Evolutionary conservation across 2,113 vertebrate species (phyloP).

Genomic region (Urocynchramus pylzowi): DNA sequence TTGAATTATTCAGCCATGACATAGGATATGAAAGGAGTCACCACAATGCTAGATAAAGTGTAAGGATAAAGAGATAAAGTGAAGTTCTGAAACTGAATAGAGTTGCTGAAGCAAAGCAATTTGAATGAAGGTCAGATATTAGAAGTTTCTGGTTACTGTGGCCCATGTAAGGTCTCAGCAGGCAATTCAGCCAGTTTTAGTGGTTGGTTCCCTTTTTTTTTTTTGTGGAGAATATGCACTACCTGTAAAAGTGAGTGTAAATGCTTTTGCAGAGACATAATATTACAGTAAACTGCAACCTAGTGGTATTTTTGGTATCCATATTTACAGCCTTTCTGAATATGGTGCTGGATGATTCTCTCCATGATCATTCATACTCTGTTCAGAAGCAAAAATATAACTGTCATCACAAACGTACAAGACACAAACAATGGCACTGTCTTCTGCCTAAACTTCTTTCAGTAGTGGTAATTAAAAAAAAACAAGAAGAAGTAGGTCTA

Average conservation of each 20-base stretch:
- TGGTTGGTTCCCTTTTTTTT: not conserved
- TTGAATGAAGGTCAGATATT: not conserved
- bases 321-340: not conserved
- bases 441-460: not conserved
- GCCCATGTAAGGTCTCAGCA: not conserved
- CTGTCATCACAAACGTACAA: not conserved
- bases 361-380: not conserved
- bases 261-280: not conserved
- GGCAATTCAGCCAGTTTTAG: not conserved
- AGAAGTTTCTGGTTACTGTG: not conserved
- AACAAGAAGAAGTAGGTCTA: not conserved
- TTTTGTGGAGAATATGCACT: not conserved
- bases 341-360: not conserved
- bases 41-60: not conserved
- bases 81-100: not conserved
- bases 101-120: not conserved
- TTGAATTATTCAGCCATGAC: not conserved
- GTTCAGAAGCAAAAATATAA: not conserved
- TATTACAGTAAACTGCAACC: not conserved
- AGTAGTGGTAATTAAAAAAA: not conserved
- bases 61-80: not conserved
- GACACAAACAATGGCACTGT: not conserved
- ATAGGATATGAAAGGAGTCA: not conserved
- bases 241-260: not conserved
- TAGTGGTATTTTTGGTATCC: not conserved